Base-by-base conservation (phyloP, 2,888 invertebrate genomes). In the Caradrina clavipalpis region DNA sequence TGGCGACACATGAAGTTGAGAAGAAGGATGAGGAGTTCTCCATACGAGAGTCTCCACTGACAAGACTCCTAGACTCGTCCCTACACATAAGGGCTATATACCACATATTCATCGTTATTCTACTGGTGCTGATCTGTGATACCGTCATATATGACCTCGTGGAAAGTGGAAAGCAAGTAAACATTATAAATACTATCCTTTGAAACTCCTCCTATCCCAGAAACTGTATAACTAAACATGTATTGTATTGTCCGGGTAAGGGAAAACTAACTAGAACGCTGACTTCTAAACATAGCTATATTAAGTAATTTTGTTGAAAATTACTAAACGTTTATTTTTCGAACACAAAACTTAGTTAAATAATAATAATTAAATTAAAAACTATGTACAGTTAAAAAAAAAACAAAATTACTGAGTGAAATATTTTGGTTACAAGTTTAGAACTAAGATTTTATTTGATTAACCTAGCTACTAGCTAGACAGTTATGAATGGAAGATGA, bases 81-180 rank as follows among this genome's bases (percentile, higher is more conserved):
- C 96, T 97, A 62, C 98, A 99, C 92, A 97, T 99, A 85, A 96
- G 97, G 84, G 98, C 98, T 4, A 97, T 99, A 80, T 98, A 98
- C 90, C 98, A 99, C 89, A 97, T 99, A 79, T 98, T 98, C 92
- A 96, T 98, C 57, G 98, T 97, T 21, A 97, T 98, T 79, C 94
- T 99, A 47, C 95, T 98, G 63, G 94, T 97, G 47, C 95, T 98
- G 76, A 96, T 98, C 61, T 93, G 98, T 67, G 97, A 98, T 85
- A 98, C 98, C 8, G 95, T 97, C 22, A 95, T 97, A 15, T 97
- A 97, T 85, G 98, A 98, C 88, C 96, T 98, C 84, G 94, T 98
- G 68, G 97, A 97, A 76, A 96, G 96, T 75, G 98, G 98, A 92
- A 97, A 97, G 98, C 98, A 96, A 97, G 97, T 94, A 91, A 86